Conservation (phyloP, 2,797 vertebrate genomes). For the Dallia pectoralis region DNA sequence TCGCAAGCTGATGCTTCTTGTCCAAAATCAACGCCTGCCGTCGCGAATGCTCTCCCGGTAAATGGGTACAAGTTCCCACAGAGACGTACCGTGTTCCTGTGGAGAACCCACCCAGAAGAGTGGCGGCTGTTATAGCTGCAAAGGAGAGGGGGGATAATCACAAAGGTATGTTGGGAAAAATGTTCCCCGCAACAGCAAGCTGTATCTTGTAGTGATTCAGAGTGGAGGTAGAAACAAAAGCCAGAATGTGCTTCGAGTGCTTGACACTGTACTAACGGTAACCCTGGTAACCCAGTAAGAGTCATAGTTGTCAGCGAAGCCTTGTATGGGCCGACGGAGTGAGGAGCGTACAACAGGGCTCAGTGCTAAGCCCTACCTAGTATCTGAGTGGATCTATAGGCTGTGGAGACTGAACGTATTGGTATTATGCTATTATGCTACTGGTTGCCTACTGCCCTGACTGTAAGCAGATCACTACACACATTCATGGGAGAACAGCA, state of each 20-base stretch:
- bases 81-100: too few species aligned
- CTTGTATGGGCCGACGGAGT: conserved; percentile 22
- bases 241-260: conserved; percentile 32
- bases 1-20: too few species aligned
- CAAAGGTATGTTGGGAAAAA: conserved; percentile 46
- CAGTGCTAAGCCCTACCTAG: neutral
- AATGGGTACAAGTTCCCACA: too few species aligned
- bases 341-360: neutral
- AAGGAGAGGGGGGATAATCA: too few species aligned
- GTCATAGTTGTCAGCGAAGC: conserved; percentile 34
- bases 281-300: conserved; percentile 53
- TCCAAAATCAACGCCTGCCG: too few species aligned
- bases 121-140: too few species aligned
- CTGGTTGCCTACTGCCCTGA: neutral
- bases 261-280: conserved; percentile 48
- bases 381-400: neutral
- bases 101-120: too few species aligned
- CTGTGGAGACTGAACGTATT: neutral
- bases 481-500: neutral
- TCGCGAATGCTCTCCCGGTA: too few species aligned
- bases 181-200: conserved; percentile 53
- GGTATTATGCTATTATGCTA: neutral
- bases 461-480: neutral
- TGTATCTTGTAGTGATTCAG: conserved; percentile 52
- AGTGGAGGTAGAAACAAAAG: conserved; percentile 23